Base-by-base conservation (phyloP, 2,113 vertebrate species). In the Beaufortia kweichowensis region DNA sequence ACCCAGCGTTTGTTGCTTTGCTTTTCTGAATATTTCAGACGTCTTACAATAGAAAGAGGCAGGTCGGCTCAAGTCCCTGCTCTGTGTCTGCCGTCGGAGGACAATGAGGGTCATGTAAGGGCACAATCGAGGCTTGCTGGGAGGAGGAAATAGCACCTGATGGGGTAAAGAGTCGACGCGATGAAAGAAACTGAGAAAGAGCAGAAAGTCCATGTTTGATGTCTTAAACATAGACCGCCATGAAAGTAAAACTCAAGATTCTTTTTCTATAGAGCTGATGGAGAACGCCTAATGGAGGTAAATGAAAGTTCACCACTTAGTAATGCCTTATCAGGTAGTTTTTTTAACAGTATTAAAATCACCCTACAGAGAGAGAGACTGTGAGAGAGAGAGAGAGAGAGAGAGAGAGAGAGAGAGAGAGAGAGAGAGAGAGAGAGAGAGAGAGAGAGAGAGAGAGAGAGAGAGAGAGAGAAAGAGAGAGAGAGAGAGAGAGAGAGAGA, bases 401-500 rank as follows among this genome's bases (percentile, higher is more conserved):
- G 80, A n/a, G n/a, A n/a, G n/a, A n/a, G n/a, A n/a, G n/a, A n/a
- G n/a, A n/a, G n/a, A n/a, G n/a, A n/a, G 57, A 39, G 24, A 21
- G 15, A 60, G 10, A 28, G 55, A 48, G 39, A 60, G 61, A n/a
- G n/a, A 41, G 57, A 26, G 43, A 63, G n/a, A 56, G n/a, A 48
- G 14, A 75, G 26, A 50, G 26, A 10, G 15, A 61, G 56, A 28
- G 4, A 4, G 3, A 12, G 43, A 57, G 39, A 46, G 23, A 29
- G 39, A 21, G 33, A 68, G 23, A 65, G 12, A 60, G 24, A 69
- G 31, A 76, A 31, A 55, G 50, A 0, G 24, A 75, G 68, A 82
- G 41, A 61, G 64, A 65, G 72, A 81, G 80, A n/a, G n/a, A n/a
- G n/a, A n/a, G n/a, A 41, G 21, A 28, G 35, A n/a, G 29, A 67